Evolutionary conservation across 2,888 invertebrate genomes (phyloP).

Genomic region (Digitonthophagus gazella): DNA sequence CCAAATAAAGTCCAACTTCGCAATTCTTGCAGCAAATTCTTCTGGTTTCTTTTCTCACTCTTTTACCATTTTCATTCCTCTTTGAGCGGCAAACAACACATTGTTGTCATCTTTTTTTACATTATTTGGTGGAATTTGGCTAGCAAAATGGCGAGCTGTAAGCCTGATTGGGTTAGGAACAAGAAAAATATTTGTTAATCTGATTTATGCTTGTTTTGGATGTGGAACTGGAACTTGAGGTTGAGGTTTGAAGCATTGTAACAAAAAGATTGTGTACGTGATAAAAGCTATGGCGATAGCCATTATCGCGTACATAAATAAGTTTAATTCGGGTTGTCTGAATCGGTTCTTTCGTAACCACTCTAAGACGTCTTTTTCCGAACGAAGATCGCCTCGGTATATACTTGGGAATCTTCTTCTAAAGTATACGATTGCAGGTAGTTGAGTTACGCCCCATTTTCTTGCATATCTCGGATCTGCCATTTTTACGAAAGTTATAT

Average conservation of each 20-base stretch:
- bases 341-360: conserved; percentile 93
- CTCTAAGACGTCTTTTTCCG: conserved; percentile 83
- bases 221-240: conserved; percentile 62
- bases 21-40: too few relatives aligned
- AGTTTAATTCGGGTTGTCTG: conserved; percentile 87
- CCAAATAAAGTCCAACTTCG: too few relatives aligned
- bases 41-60: too few relatives aligned
- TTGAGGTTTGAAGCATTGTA: conserved; percentile 83
- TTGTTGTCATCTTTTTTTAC: too few relatives aligned
- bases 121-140: too few relatives aligned
- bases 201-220: conserved; percentile 68
- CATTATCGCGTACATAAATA: conserved; percentile 91
- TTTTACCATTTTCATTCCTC: too few relatives aligned
- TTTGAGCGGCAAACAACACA: too few relatives aligned
- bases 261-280: conserved; percentile 84
- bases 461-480: conserved; percentile 86
- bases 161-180: too few relatives aligned
- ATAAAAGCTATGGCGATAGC: conserved; percentile 83
- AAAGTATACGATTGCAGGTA: conserved; percentile 90
- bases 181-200: too few relatives aligned
- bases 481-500: conserved; percentile 94
- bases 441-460: conserved; percentile 90
- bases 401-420: conserved; percentile 89
- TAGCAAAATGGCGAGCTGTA: too few relatives aligned
- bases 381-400: conserved; percentile 82